These are phyloP conservation scores for Pammene aurita DNA, from an alignment of 2,888 invertebrate genomes.

Conservation along the genomic window DNA sequence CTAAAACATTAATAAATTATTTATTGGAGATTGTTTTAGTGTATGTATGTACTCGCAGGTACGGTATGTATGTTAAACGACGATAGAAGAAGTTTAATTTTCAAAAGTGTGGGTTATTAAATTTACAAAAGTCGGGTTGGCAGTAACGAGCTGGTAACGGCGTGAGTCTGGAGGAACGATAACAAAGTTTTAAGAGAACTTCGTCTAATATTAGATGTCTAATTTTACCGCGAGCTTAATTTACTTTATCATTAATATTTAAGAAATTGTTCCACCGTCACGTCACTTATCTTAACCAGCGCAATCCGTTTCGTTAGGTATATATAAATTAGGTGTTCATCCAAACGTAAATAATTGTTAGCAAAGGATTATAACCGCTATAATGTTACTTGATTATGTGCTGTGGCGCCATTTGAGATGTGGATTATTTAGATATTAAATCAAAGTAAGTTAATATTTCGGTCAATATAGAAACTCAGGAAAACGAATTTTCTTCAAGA, in stretches of 20 bases:
- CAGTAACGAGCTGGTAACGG: conserved; percentile 29
- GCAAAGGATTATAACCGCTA: conserved; percentile 2
- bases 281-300: conserved; percentile 32
- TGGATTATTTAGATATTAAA: background rate
- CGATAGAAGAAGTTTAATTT: background rate
- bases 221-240: conserved; percentile 35
- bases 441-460: background rate
- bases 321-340: conserved; percentile 30
- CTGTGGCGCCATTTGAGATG: background rate
- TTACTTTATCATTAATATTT: conserved; percentile 38
- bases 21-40: too few relatives aligned
- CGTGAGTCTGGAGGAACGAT: conserved; percentile 19
- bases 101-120: conserved; percentile 26
- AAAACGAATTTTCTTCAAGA: too few relatives aligned
- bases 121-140: conserved; percentile 26
- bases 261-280: conserved; percentile 28
- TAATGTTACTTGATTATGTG: background rate
- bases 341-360: conserved; percentile 23
- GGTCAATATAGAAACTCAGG: background rate
- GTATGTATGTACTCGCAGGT: too few relatives aligned
- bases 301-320: conserved; percentile 34
- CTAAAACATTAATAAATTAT: too few relatives aligned
- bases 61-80: background rate
- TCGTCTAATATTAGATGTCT: conserved; percentile 32
- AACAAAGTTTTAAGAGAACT: conserved; percentile 38